Evolutionary conservation across 2,888 invertebrate species (phyloP), one percentile per base, ranked within the genome.

Genomic region (Gastrophysa polygoni): DNA sequence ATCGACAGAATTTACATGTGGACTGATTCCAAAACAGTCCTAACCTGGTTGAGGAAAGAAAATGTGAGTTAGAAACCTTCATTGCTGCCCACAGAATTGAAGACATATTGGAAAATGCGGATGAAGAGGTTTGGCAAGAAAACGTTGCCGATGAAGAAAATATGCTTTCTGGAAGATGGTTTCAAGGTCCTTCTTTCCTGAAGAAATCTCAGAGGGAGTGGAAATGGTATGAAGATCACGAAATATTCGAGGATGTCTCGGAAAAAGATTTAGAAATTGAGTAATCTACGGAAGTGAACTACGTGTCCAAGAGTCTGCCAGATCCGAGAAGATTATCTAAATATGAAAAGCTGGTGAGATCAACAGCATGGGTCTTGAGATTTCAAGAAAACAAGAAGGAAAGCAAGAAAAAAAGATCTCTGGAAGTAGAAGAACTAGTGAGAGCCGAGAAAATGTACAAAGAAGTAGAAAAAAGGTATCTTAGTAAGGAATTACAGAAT

Each of bases 341-440:
- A 10, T 21, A 48, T 24, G 48, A 48, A 48, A 48, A 48, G 10
- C 17, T 46, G 4, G 48, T 48, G 16, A 48, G 48, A 46, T 17
- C 46, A 48, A 24, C 21, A 5, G 48, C 48, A n/a, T 48, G 48
- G 48, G n/a, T 48, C 1, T 2, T 48, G 21, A 48, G 24, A 24
- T 24, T 24, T 7, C 24, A 21, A 18, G 7, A 8, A 6, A 48
- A 48, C 7, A 48, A 11, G 10, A 21, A 48, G n/a, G 21, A 14
- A 17, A 10, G 6, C 11, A 14, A 46, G 10, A 46, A 46, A 6
- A 46, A 46, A 17, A 14, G 20, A 18, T 17, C 16, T 17, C 18
- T 46, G 18, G 17, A 10, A 17, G 46, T 46, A 11, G 20, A 17
- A 10, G 46, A 46, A 46, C 20, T 48, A 20, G n/a, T 11, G 24